Conservation (phyloP, 1,140 invertebrate genomes). For the Cataglyphis hispanica region DNA sequence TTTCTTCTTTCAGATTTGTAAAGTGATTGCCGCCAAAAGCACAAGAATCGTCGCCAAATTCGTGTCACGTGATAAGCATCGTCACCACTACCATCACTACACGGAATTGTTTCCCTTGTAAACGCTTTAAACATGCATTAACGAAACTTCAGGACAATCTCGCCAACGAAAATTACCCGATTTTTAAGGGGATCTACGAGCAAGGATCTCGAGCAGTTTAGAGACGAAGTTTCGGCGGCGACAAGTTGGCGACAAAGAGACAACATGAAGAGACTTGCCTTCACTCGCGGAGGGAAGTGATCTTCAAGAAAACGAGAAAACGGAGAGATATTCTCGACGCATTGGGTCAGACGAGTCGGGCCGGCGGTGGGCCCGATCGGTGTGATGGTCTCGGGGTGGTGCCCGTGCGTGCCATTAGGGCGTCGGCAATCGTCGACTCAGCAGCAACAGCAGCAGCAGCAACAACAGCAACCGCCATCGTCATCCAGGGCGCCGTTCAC, state of each 20-base stretch:
- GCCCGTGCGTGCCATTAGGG: slow-evolving; percentile 85
- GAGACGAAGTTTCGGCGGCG: background rate
- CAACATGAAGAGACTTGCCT: slow-evolving; percentile 49
- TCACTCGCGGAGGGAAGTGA: slow-evolving; percentile 56
- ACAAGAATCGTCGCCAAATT: slow-evolving; percentile 42
- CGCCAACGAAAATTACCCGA: background rate
- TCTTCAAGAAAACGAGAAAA: slow-evolving; percentile 63
- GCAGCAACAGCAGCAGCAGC: slow-evolving; percentile 52
- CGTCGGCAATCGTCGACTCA: slow-evolving; percentile 83
- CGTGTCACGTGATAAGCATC: slow-evolving; percentile 11
- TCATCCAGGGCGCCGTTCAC: slow-evolving; percentile 80
- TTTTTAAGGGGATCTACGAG: slow-evolving; percentile 33
- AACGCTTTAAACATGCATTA: slow-evolving; percentile 16
- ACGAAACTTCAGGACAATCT: background rate
- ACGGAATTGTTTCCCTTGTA: background rate
- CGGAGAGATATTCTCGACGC: slow-evolving; percentile 64
- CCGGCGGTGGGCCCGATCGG: slow-evolving; percentile 76
- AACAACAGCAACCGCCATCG: slow-evolving; percentile 60
- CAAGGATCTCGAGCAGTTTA: slow-evolving; percentile 28
- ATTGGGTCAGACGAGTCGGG: slow-evolving; percentile 66
- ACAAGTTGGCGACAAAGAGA: background rate
- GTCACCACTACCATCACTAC: background rate
- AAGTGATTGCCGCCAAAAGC: slow-evolving; percentile 5
- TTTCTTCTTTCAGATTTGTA: slow-evolving; percentile 19
- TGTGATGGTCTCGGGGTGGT: slow-evolving; percentile 86